phyloP scores from a whole-genome alignment of 2,797 vertebrate genomes.

The Kryptolebias ocellatus region DNA sequence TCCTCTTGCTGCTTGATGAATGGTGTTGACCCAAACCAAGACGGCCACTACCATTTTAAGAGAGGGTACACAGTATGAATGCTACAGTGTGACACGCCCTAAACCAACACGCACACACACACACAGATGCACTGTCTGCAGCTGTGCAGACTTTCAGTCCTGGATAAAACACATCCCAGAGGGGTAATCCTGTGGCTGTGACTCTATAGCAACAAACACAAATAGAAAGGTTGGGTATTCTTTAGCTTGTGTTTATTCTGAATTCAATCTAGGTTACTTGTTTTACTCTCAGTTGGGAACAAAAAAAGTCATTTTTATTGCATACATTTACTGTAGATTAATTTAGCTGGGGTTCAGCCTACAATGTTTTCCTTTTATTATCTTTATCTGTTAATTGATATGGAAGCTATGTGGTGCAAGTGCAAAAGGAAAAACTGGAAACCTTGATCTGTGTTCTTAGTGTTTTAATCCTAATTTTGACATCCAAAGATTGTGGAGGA shows the following conservation, averaged over 20 bases:
- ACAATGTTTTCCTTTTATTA: background rate
- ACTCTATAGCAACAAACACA: conserved; percentile 35
- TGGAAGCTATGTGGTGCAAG: too few relatives aligned
- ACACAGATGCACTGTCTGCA: conserved; percentile 15
- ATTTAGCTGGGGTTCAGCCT: background rate
- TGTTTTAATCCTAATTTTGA: too few relatives aligned
- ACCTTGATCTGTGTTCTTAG: background rate
- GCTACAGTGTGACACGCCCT: conserved; percentile 52
- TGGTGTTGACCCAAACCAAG: conserved; percentile 53
- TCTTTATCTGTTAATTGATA: background rate
- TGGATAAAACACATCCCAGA: conserved; percentile 11
- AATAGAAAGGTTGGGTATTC: background rate
- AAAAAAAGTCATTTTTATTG: background rate
- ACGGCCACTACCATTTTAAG: conserved; percentile 54
- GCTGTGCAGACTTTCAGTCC: conserved; percentile 40
- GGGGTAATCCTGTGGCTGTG: conserved; percentile 35
- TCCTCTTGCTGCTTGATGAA: conserved; percentile 52
- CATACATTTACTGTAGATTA: too few relatives aligned
- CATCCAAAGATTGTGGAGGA: too few relatives aligned
- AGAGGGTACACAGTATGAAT: conserved; percentile 41
- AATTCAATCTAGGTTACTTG: background rate
- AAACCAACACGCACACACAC: conserved; percentile 24
- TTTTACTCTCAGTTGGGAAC: background rate
- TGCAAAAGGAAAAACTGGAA: background rate
- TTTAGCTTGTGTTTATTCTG: background rate